Conservation (phyloP, 2,113 vertebrate species). For the Equus quagga region DNA sequence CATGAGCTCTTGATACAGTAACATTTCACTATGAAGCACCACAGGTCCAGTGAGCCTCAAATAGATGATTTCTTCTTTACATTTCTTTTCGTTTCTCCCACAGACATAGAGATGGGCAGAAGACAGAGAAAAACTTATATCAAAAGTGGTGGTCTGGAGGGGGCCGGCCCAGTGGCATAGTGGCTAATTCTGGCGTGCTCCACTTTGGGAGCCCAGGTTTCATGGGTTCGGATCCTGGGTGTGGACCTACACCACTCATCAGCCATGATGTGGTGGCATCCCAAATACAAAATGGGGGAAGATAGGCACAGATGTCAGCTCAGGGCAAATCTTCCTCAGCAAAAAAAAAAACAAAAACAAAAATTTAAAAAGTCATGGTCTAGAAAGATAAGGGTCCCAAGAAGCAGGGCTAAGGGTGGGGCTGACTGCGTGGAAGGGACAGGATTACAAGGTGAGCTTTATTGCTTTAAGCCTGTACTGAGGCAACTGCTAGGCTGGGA, state of each 20-base stretch:
- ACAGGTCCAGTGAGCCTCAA: not conserved
- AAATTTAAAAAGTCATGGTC: not conserved
- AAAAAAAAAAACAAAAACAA: too few relatives aligned
- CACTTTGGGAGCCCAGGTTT: too few relatives aligned
- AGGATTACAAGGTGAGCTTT: not conserved
- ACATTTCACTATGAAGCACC: constrained; percentile 30
- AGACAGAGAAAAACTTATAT: not conserved
- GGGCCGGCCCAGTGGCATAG: too few relatives aligned
- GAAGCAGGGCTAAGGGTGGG: not conserved
- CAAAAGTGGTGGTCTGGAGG: constrained; percentile 17
- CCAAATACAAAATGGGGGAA: too few relatives aligned
- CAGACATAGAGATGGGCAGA: not conserved
- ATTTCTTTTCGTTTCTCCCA: constrained; percentile 27
- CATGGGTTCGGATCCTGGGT: too few relatives aligned
- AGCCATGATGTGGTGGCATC: too few relatives aligned
- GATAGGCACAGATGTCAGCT: too few relatives aligned
- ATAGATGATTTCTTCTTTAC: not conserved
- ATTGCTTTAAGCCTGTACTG: not conserved
- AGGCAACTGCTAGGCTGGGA: not conserved
- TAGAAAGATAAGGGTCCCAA: constrained; percentile 26
- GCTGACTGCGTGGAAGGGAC: not conserved
- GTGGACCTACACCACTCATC: too few relatives aligned
- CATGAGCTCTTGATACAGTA: not conserved
- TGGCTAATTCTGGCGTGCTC: too few relatives aligned
- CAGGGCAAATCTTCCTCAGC: too few relatives aligned